Conservation (phyloP, 2,797 vertebrate genomes). For the Miichthys miiuy region DNA sequence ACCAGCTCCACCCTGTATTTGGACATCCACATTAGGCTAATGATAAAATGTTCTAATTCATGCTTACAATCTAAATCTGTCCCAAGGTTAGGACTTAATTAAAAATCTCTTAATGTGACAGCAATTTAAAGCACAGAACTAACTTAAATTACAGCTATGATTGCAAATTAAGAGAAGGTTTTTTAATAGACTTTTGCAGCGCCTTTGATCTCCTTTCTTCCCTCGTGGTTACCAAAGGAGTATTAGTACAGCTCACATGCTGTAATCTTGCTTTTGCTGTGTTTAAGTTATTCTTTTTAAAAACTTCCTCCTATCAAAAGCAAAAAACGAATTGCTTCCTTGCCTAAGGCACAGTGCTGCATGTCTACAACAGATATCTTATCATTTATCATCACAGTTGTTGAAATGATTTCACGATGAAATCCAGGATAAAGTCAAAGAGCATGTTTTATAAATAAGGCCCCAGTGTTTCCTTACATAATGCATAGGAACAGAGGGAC, state of each 20-base stretch:
- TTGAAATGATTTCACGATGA: conserved; percentile 24
- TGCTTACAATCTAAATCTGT: conserved; percentile 23
- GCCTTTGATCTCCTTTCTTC: conserved; percentile 35
- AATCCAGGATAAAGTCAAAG: conserved; percentile 48
- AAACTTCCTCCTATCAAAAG: conserved; percentile 22
- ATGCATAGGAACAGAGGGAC: conserved; percentile 62
- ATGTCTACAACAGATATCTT: conserved; percentile 16
- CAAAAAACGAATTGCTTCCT: conserved; percentile 23
- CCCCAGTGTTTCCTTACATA: conserved; percentile 63
- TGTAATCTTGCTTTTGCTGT: conserved; percentile 7
- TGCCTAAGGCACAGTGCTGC: neutral
- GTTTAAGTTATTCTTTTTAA: conserved; percentile 14
- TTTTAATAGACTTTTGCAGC: conserved; percentile 22
- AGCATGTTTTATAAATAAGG: conserved; percentile 50
- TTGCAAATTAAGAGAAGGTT: conserved; percentile 24
- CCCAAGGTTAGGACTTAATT: conserved; percentile 6
- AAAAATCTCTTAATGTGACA: neutral
- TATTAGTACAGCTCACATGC: conserved; percentile 21
- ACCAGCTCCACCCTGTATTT: neutral
- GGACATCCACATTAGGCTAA: neutral
- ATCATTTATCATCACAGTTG: conserved; percentile 26
- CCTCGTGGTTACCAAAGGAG: neutral
- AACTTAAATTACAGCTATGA: conserved; percentile 22
- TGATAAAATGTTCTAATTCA: conserved; percentile 6
- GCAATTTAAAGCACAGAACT: neutral